phyloP scores from a whole-genome alignment of 2,888 invertebrate species.

The Ornithoptera priamus region DNA sequence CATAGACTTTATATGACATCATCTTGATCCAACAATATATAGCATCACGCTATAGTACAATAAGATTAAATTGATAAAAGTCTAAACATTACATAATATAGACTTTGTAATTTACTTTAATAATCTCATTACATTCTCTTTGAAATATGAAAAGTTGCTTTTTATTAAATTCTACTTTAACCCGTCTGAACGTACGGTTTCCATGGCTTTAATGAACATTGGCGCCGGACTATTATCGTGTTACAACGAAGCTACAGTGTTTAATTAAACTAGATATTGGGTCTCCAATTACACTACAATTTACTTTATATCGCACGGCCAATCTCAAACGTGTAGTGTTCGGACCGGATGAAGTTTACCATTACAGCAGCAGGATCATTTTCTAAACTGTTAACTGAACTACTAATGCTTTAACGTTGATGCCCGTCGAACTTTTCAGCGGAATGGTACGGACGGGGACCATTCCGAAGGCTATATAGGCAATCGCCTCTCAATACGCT shows the following conservation, averaged over 20 bases:
- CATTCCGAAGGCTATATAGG: conserved; percentile 15
- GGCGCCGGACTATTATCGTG: too few relatives aligned
- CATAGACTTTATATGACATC: too few relatives aligned
- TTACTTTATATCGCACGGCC: conserved; percentile 1
- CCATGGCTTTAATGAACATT: too few relatives aligned
- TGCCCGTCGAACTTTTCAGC: conserved; percentile 24
- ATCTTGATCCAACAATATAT: too few relatives aligned
- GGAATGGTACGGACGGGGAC: conserved; percentile 34
- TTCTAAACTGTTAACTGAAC: conserved; percentile 30
- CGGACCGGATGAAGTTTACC: conserved; percentile 21
- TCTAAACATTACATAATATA: too few relatives aligned
- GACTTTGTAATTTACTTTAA: too few relatives aligned
- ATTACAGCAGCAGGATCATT: conserved; percentile 16
- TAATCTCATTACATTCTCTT: too few relatives aligned
- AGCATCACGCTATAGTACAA: too few relatives aligned
- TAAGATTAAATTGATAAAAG: too few relatives aligned
- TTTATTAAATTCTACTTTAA: too few relatives aligned
- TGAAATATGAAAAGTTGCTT: too few relatives aligned
- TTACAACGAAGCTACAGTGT: neutral
- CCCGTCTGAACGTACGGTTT: too few relatives aligned
- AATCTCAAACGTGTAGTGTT: conserved; percentile 10
- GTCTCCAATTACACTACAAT: neutral
- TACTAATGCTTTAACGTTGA: conserved; percentile 26
- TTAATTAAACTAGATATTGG: neutral
- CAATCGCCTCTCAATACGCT: conserved; percentile 41